phyloP scores from a whole-genome alignment of 2,888 invertebrate genomes.

The Rhamphomyia laevipes region DNA sequence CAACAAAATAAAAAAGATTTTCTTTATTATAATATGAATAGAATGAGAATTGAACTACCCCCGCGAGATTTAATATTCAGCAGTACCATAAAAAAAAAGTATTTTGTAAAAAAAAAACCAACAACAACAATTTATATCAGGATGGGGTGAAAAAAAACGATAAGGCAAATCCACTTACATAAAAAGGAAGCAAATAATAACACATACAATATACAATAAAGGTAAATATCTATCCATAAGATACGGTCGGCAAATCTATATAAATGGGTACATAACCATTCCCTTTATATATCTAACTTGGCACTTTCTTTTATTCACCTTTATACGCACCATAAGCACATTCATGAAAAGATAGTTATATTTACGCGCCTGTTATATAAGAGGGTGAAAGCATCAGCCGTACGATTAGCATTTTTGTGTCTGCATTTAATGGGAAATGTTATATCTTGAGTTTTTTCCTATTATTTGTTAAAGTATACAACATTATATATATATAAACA shows the following conservation, averaged over 20 bases:
- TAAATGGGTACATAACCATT: not conserved
- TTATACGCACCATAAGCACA: no score
- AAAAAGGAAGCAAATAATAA: no score
- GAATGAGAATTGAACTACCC: not conserved
- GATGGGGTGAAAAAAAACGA: no score
- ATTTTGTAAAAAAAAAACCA: no score
- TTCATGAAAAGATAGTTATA: no score
- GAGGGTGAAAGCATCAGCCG: not conserved
- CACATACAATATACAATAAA: not conserved
- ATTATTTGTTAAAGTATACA: not conserved
- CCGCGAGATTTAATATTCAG: not conserved
- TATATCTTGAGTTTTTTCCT: not conserved
- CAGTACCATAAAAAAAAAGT: no score
- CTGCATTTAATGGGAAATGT: not conserved
- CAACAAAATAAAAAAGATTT: no score
- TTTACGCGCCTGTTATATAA: not conserved
- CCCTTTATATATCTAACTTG: not conserved
- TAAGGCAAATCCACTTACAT: no score
- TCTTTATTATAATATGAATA: no score
- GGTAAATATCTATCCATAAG: not conserved
- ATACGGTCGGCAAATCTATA: not conserved
- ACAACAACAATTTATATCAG: no score
- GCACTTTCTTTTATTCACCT: no score
- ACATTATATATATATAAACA: not conserved
- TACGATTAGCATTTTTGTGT: slow-evolving; percentile 2